phyloP scores from a whole-genome alignment of 2,888 invertebrate genomes.

The Synanthedon myopaeformis region DNA sequence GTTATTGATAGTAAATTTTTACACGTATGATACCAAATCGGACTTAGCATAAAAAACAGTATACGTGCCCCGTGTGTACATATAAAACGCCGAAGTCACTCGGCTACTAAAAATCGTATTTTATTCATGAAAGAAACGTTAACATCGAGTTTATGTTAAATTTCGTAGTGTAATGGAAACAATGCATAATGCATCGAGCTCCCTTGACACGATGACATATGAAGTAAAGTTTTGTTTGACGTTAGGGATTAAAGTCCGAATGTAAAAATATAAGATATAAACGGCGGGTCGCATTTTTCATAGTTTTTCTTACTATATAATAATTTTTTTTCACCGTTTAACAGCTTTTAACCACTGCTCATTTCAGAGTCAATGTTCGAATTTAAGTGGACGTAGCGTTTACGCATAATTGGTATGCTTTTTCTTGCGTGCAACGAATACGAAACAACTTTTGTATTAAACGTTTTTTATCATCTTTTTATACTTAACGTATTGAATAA shows the following conservation, averaged over 20 bases:
- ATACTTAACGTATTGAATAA: background rate
- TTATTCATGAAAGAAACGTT: conserved; percentile 63
- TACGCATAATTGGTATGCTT: conserved; percentile 60
- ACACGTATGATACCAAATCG: background rate
- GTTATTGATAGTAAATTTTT: background rate
- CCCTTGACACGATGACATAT: conserved; percentile 63
- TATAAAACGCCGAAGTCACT: conserved; percentile 22
- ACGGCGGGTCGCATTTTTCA: conserved; percentile 39
- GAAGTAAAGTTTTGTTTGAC: conserved; percentile 51
- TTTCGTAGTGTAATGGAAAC: conserved; percentile 68
- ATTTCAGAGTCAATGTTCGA: conserved; percentile 38
- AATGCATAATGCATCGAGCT: conserved; percentile 59
- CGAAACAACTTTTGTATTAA: conserved; percentile 49
- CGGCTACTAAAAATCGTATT: conserved; percentile 49
- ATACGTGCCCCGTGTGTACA: conserved; percentile 19
- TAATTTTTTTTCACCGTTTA: conserved; percentile 25
- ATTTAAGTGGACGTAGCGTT: conserved; percentile 54
- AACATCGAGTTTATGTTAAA: conserved; percentile 67
- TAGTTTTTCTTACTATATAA: conserved; percentile 38
- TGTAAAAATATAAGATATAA: conserved; percentile 41
- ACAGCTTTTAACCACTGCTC: conserved; percentile 45
- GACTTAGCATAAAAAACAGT: conserved; percentile 29
- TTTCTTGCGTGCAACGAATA: conserved; percentile 57
- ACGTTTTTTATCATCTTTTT: conserved; percentile 26
- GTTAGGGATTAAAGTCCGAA: conserved; percentile 39